Base-by-base conservation (phyloP, 2,888 invertebrate species). In the Coleophora deauratella region DNA sequence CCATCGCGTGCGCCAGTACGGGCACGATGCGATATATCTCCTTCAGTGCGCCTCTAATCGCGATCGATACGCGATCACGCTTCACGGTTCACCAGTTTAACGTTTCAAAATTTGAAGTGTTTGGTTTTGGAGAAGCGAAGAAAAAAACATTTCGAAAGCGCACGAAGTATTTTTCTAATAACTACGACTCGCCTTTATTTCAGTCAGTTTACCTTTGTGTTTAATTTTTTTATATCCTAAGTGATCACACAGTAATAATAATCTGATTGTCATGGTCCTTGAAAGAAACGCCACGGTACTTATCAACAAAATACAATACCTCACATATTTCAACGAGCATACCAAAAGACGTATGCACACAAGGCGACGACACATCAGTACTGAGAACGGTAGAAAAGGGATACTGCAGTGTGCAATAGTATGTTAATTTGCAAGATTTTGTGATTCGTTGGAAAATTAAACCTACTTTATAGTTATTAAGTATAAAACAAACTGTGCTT, bases 11-110 rank as follows among this genome's bases (percentile, higher is more conserved):
- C 61, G 62, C 66, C 60, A 61, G 54, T 67, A 61, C 72, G 68
- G 71, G 74, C 69, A 67, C 65, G 51, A 59, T 49, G 40, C 71
- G 59, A 73, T 76, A 72, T 73, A 76, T 75, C 67, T 69, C 65
- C 64, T 69, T 72, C 72, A 72, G 54, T 62, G 57, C 59, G 51
- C 51, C 65, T 70, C 70, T 72, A 73, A 72, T 73, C 70, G 68
- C 56, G 46, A 52, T 55, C 61, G 54, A 69, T 67, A 65, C 65
- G 59, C 62, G 66, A 66, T 65, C 48, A 54, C 54, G 59, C 21
- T 21, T 62, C 51, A 52, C 54, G 57, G 58, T 21, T 56, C 60
- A 58, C 37, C 36, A 27, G 4, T 8, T 21, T 21, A 21, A 21
- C 21, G 21, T 4, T 11, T 9, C 27, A 9, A 32, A 32, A 31